Base-by-base conservation (phyloP, 2,888 invertebrate species). In the Drosophila affinis region DNA sequence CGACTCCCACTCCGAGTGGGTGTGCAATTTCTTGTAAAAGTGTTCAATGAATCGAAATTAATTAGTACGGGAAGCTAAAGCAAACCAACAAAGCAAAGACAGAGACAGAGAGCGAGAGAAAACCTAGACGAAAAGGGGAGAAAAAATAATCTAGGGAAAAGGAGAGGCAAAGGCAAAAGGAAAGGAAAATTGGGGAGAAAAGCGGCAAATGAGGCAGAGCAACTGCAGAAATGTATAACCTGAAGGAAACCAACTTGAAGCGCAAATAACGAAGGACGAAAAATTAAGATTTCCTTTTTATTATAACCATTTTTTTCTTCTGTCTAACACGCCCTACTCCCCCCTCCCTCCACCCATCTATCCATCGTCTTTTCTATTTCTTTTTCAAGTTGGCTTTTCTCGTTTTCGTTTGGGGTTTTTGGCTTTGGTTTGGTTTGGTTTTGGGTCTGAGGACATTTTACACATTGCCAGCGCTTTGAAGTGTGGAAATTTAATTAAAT, bases 1-100 rank as follows among this genome's bases (percentile, higher is more conserved):
- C n/a, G 47, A 39, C n/a, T 18, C 55, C 12, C 45, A 29, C 47
- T 73, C 39, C 52, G 69, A 75, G 79, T 79, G 81, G 81, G 81
- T 79, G 78, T 84, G 86, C 83, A 86, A 88, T 88, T 82, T 76
- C 80, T 86, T 82, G 83, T 83, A 78, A 81, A 74, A 85, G 77
- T 75, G 89, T 85, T 89, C 90, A 90, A 87, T 89, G 89, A 90
- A 89, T 83, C 85, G 90, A 85, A 88, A 89, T 87, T 88, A 90
- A 90, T 88, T 87, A 87, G 77, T 87, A 83, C 72, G 69, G 77
- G 84, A 89, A 84, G 77, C 75, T 62, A 61, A 69, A 70, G 77
- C 79, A 63, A 76, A 75, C 67, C 67, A 62, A 69, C 70, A 71
- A 76, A 82, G 79, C 70, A 78, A 59, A 61, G 27, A 39, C 39